Conservation (phyloP, 2,797 vertebrate genomes). For the Macrochelys suwanniensis region DNA sequence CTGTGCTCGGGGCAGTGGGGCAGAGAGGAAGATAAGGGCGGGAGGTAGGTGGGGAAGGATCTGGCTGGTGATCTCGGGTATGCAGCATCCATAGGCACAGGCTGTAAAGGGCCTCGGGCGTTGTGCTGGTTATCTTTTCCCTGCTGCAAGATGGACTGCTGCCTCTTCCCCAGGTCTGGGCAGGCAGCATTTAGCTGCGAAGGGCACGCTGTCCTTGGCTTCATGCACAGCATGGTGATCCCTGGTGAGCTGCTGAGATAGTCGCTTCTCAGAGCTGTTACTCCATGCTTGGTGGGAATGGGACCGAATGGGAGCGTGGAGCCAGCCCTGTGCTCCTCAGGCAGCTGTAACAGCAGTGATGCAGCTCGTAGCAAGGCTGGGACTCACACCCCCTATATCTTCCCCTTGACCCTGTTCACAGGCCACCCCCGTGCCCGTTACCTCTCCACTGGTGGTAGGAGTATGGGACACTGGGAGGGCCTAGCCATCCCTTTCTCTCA, state of each 20-base stretch:
- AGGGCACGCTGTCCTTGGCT: neutral
- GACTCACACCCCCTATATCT: accelerated
- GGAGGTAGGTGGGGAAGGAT: neutral
- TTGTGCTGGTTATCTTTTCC: neutral
- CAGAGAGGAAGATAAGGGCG: neutral
- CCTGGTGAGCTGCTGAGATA: neutral
- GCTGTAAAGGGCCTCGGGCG: accelerated
- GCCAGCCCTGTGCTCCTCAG: neutral
- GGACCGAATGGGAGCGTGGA: accelerated
- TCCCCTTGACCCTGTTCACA: neutral
- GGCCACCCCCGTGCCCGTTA: neutral
- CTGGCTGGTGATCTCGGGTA: no score
- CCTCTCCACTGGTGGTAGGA: neutral
- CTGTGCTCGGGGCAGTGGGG: neutral
- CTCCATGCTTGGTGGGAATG: neutral
- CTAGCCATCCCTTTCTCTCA: neutral
- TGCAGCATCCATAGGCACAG: accelerated
- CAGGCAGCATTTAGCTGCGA: neutral
- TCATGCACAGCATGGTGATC: neutral
- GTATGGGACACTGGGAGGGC: neutral
- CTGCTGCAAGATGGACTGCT: neutral
- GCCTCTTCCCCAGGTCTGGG: neutral
- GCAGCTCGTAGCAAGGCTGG: neutral
- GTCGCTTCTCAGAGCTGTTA: accelerated
- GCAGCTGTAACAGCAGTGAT: neutral